Percentiles rank a stretch among this genome's conserved stretches.
phyloP scores from a whole-genome alignment of 2,113 vertebrate genomes.

The Gopherus flavomarginatus region DNA sequence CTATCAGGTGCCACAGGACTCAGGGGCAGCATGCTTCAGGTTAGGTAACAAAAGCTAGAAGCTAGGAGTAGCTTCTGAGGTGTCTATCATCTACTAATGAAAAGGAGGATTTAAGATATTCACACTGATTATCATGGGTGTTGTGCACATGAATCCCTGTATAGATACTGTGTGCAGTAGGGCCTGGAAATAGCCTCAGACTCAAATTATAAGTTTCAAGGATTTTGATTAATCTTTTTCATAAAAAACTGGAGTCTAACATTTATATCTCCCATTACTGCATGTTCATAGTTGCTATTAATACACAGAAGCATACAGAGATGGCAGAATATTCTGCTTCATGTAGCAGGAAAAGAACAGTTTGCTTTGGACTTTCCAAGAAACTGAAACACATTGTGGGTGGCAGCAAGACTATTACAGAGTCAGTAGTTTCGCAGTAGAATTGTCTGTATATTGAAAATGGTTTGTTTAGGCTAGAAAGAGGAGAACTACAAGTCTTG shows the following conservation, averaged over 20 bases:
- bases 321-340: not conserved
- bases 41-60: not conserved
- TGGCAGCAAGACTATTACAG: not conserved
- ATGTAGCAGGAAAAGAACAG: fast-evolving
- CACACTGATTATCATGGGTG: not conserved
- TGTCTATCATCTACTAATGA: not conserved
- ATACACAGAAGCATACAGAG: fast-evolving
- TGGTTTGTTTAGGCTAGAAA: not conserved
- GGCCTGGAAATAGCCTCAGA: not conserved
- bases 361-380: not conserved
- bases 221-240: not conserved
- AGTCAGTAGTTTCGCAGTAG: not conserved
- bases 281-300: fast-evolving
- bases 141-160: not conserved
- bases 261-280: not conserved
- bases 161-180: not conserved
- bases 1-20: too few relatives aligned
- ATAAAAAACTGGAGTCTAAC: not conserved
- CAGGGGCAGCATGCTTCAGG: not conserved
- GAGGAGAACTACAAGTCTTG: not conserved
- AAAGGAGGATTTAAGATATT: not conserved
- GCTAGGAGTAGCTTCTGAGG: not conserved
- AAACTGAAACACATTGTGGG: fast-evolving
- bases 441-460: not conserved
- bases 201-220: not conserved